A percentile compares a stretch with the other conserved stretches of the same genome.
Conservation (phyloP, 1,140 invertebrate genomes). For the Euwallacea similis region DNA sequence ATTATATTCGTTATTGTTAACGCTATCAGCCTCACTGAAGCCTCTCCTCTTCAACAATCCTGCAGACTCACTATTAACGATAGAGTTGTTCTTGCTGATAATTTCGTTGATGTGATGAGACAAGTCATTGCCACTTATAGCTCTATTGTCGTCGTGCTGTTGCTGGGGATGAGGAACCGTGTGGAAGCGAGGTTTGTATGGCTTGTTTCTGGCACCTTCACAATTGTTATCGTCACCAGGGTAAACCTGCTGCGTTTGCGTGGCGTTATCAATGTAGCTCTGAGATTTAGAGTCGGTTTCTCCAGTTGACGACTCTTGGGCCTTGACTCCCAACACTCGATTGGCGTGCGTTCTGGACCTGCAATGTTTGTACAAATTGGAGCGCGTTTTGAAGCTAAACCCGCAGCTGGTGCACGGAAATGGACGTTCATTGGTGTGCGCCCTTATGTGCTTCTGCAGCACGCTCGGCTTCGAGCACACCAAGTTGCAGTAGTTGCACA, state of each 20-base stretch:
- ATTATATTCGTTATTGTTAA: constrained; percentile 36
- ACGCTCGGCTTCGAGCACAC: constrained; percentile 92
- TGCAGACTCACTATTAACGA: constrained; percentile 46
- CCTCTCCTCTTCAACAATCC: constrained; percentile 42
- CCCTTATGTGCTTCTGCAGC: constrained; percentile 88
- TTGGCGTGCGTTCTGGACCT: constrained; percentile 77
- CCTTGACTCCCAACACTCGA: constrained; percentile 50
- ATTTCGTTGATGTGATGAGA: constrained; percentile 51
- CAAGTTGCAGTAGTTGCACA: constrained; percentile 85
- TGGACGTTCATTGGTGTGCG: constrained; percentile 90
- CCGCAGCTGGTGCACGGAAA: constrained; percentile 87
- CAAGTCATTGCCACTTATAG: constrained; percentile 35
- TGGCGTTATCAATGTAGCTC: constrained; percentile 23
- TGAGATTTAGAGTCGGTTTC: constrained; percentile 17
- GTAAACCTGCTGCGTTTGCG: constrained; percentile 56
- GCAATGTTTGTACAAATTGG: constrained; percentile 91
- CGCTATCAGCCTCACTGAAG: constrained; percentile 24
- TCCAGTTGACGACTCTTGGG: constrained; percentile 39
- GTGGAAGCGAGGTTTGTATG: constrained; percentile 53
- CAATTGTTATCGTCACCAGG: constrained; percentile 67
- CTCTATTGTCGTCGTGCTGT: constrained; percentile 39
- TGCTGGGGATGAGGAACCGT: constrained; percentile 41
- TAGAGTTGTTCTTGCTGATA: constrained; percentile 51
- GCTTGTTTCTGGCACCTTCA: constrained; percentile 41
- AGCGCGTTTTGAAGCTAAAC: constrained; percentile 92